Conservation (phyloP, 1,140 invertebrate species). For the Monochamus saltuarius region DNA sequence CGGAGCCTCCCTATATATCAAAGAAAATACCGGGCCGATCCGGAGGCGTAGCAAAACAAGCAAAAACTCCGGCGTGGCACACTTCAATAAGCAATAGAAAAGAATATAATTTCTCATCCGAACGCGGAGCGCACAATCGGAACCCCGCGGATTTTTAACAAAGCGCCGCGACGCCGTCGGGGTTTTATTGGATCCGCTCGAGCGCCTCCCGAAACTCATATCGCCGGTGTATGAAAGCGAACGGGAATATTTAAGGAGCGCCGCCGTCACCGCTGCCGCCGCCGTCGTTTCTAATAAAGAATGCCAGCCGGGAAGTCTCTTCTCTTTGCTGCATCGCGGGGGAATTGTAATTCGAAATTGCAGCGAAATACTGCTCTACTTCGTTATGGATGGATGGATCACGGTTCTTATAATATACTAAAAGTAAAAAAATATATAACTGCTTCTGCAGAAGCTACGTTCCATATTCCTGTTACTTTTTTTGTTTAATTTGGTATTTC, state of each 20-base stretch:
- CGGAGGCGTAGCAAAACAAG: too few relatives aligned
- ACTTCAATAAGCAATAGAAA: too few relatives aligned
- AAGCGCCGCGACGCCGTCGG: constrained; percentile 2
- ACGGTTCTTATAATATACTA: too few relatives aligned
- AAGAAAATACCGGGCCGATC: too few relatives aligned
- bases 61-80: too few relatives aligned
- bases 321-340: not conserved
- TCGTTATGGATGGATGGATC: too few relatives aligned
- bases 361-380: too few relatives aligned
- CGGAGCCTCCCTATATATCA: too few relatives aligned
- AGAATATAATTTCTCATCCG: constrained; percentile 23
- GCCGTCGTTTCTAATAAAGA: constrained; percentile 23
- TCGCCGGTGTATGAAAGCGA: constrained; percentile 22
- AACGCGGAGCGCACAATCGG: constrained; percentile 10
- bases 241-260: not conserved
- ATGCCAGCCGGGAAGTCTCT: not conserved
- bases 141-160: constrained; percentile 16
- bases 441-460: too few relatives aligned
- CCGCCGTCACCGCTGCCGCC: not conserved
- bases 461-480: too few relatives aligned
- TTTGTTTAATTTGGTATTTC: too few relatives aligned
- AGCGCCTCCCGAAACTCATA: constrained; percentile 29
- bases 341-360: not conserved
- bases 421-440: constrained; percentile 1
- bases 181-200: constrained; percentile 37